Conservation (phyloP, 2,888 invertebrate genomes). For the Perithous albicinctus region DNA sequence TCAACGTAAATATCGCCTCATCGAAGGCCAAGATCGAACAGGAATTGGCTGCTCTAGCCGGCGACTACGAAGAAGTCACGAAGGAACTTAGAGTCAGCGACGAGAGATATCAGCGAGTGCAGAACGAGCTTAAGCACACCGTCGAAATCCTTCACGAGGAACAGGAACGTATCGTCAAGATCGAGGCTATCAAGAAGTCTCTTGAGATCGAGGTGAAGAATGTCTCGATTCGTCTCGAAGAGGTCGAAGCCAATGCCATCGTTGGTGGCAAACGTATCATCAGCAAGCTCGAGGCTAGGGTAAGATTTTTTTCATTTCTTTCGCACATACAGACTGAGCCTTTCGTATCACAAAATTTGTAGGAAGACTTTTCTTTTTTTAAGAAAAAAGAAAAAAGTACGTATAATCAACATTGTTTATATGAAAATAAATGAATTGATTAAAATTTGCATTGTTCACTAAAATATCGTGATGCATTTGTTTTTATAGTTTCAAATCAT, state of each 20-base stretch:
- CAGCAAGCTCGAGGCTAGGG: constrained; percentile 97
- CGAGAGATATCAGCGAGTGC: constrained; percentile 97
- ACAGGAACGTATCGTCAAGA: constrained; percentile 98
- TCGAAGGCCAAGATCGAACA: constrained; percentile 98
- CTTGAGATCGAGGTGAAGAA: constrained; percentile 99
- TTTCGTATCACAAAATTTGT: no score
- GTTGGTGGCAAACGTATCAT: constrained; percentile 98
- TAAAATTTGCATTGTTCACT: no score
- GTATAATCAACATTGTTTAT: no score
- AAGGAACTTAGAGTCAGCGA: constrained; percentile 97
- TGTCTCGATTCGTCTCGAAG: constrained; percentile 95
- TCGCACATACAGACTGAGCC: no score
- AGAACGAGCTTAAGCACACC: constrained; percentile 97
- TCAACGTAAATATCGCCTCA: constrained; percentile 97
- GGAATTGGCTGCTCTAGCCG: constrained; percentile 95
- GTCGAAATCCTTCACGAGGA: constrained; percentile 97
- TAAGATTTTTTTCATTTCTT: constrained; percentile 77
- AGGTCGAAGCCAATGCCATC: constrained; percentile 98
- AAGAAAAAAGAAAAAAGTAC: background rate
- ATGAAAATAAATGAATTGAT: no score
- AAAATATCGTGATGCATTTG: no score
- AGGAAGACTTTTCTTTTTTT: no score
- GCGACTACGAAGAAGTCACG: constrained; percentile 99
- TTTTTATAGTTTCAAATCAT: no score
- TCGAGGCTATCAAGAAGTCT: constrained; percentile 98